Evolutionary conservation across 2,888 invertebrate species (phyloP).

Genomic region (Elmis aenea): DNA sequence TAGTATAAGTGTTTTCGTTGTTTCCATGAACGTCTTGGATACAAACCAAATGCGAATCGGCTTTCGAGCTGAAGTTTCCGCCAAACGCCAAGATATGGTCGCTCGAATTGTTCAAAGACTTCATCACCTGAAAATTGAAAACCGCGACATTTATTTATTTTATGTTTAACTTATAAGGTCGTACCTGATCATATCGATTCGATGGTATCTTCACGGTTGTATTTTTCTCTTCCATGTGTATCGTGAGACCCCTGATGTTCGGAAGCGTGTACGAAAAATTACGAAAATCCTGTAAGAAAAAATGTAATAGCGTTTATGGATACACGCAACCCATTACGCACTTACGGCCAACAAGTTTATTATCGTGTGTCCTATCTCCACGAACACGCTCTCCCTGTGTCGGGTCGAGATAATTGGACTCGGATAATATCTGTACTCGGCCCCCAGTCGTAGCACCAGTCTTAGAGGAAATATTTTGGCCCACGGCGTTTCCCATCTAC

Average conservation of each 20-base stretch:
- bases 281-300: conserved; percentile 63
- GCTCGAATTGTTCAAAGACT: conserved; percentile 72
- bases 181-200: conserved; percentile 57
- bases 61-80: conserved; percentile 70
- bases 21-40: conserved; percentile 64
- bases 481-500: conserved; percentile 72
- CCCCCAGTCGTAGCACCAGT: conserved; percentile 72
- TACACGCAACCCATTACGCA: conserved; percentile 10
- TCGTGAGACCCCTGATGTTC: conserved; percentile 67
- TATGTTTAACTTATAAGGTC: too few relatives aligned
- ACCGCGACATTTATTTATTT: neutral
- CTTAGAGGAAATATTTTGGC: conserved; percentile 74
- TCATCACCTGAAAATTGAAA: conserved; percentile 53
- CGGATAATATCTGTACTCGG: conserved; percentile 82
- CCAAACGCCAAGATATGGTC: conserved; percentile 82
- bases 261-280: conserved; percentile 78
- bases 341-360: conserved; percentile 73
- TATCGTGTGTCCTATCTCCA: conserved; percentile 82
- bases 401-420: conserved; percentile 75
- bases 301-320: neutral
- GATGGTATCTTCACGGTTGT: conserved; percentile 71
- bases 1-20: conserved; percentile 72
- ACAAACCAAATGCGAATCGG: conserved; percentile 84
- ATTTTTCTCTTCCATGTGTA: conserved; percentile 77
- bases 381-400: conserved; percentile 72